Evolutionary conservation across 1,140 invertebrate species (phyloP).

Genomic region (Metopolophium dirhodum): DNA sequence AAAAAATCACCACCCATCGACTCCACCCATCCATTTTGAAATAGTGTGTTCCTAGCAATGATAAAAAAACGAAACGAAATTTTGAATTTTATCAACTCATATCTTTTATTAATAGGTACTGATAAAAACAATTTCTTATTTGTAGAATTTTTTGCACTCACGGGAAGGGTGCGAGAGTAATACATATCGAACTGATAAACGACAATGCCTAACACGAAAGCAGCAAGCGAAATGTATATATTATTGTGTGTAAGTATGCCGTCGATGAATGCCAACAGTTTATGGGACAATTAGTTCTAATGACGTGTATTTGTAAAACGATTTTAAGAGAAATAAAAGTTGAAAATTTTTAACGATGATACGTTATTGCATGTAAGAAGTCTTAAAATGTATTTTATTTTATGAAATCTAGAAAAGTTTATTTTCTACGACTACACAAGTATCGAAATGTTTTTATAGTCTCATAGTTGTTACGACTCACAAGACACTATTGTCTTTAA

Average conservation of each 20-base stretch:
- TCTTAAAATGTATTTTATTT: conserved; percentile 3
- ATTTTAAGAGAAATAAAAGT: background rate
- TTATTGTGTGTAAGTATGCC: background rate
- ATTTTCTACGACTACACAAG: background rate
- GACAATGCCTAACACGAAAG: background rate
- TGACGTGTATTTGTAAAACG: background rate
- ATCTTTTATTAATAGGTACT: background rate
- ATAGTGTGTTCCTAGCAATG: background rate
- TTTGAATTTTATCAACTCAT: background rate
- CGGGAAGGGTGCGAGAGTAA: background rate
- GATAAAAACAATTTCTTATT: background rate
- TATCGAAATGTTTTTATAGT: conserved; percentile 5
- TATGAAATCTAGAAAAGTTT: background rate
- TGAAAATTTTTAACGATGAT: background rate
- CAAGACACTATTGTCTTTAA: background rate
- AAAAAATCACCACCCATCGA: conserved; percentile 21
- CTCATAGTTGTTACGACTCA: background rate
- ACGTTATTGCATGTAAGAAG: background rate
- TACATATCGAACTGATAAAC: background rate
- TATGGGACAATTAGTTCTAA: background rate
- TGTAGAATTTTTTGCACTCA: background rate
- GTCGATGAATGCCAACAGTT: background rate
- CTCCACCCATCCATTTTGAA: background rate
- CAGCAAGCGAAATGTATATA: background rate
- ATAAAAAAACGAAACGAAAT: background rate